phyloP scores from a whole-genome alignment of 2,888 invertebrate genomes.

The Notodonta dromedarius region DNA sequence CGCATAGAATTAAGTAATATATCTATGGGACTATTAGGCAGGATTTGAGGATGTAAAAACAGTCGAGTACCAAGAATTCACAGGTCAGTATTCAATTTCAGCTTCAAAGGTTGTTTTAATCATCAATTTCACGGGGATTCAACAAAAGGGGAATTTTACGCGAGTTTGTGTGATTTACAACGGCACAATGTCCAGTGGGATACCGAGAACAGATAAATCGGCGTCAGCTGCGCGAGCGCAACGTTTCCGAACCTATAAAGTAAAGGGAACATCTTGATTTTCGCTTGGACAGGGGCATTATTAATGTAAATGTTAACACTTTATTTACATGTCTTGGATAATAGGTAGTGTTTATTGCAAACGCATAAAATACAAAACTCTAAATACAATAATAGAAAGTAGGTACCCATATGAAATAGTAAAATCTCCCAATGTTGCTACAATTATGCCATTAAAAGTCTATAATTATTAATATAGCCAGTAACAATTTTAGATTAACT shows the following conservation, averaged over 20 bases:
- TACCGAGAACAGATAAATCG: constrained; percentile 44
- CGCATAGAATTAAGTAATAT: too few species aligned
- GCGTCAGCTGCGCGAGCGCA: constrained; percentile 44
- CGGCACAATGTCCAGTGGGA: constrained; percentile 16
- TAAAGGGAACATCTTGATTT: constrained; percentile 21
- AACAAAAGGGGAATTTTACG: constrained; percentile 20
- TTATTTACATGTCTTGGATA: constrained; percentile 1
- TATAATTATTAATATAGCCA: too few species aligned
- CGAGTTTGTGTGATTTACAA: constrained; percentile 32
- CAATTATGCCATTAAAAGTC: too few species aligned
- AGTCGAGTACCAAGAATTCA: background rate
- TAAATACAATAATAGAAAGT: constrained; percentile 1
- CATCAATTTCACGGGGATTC: constrained; percentile 1
- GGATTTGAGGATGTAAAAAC: too few species aligned
- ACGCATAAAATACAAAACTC: background rate
- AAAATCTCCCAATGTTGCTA: too few species aligned
- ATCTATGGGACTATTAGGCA: too few species aligned
- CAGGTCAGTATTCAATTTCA: background rate
- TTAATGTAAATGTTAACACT: constrained; percentile 26
- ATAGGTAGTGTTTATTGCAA: background rate
- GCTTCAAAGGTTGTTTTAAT: constrained; percentile 19
- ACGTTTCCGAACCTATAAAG: constrained; percentile 28
- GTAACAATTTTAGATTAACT: too few species aligned
- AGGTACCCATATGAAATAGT: too few species aligned
- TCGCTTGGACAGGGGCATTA: constrained; percentile 17